Evolutionary conservation across 2,113 vertebrate species (phyloP).

Genomic region (Sylvietta virens): DNA sequence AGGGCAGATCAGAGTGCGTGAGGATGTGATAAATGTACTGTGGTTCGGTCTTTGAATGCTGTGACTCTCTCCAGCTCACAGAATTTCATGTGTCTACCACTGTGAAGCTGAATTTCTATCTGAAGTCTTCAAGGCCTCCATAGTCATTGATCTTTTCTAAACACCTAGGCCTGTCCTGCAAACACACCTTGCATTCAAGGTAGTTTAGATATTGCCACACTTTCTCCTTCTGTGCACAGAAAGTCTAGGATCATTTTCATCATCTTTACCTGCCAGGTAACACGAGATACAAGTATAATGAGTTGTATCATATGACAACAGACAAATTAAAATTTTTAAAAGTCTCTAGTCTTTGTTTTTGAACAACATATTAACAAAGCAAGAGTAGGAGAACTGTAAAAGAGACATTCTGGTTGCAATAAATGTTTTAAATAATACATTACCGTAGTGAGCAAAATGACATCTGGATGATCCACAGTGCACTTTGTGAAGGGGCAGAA

Average conservation of each 20-base stretch:
- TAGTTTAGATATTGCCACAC: background rate
- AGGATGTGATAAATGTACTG: background rate
- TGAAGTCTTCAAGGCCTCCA: background rate
- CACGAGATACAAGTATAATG: background rate
- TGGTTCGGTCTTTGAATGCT: background rate
- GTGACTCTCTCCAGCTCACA: background rate
- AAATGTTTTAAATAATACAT: background rate
- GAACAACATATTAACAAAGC: background rate
- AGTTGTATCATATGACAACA: background rate
- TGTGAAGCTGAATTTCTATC: background rate
- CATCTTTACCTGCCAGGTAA: background rate
- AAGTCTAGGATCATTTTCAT: background rate
- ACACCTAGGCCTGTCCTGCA: background rate
- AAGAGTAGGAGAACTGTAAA: background rate
- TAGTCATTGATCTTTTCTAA: background rate
- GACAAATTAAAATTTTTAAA: background rate
- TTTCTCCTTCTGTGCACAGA: background rate
- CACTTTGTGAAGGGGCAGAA: background rate
- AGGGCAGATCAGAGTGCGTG: rapidly evolving
- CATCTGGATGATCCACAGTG: background rate
- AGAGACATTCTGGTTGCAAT: background rate
- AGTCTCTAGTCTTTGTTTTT: background rate
- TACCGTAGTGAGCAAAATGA: background rate
- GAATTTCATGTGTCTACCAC: background rate
- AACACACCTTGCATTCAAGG: background rate